Base-by-base conservation (phyloP, 2,797 vertebrate species). In the Sternotherus odoratus region DNA sequence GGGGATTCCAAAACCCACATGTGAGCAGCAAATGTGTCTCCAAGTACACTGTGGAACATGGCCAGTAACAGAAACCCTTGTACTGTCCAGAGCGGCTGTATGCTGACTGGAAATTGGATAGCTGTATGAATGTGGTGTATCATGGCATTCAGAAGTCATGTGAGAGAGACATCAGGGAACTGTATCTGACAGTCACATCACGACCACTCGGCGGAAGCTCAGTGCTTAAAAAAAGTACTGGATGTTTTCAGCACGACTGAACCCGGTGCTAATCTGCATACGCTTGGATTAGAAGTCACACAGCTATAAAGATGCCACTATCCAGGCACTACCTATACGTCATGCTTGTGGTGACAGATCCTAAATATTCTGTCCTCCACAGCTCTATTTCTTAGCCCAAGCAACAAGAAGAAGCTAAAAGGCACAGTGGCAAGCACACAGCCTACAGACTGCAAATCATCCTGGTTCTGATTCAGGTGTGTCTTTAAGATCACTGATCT, bases 1-100 rank as follows among this genome's bases (percentile, higher is more conserved):
- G 97, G 97, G 97, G 97, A 98, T 97, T 98, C 98, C 97, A 98
- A 97, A 96, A 97, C 90, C 94, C 94, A 97, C 97, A 97, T 97
- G 96, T 97, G 92, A 97, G 95, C 95, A 85, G 91, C 54, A 89
- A 96, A 92, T 94, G 97, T 95, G 96, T 95, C 96, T 95, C 95
- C 95, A 94, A 95, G 97, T 97, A 97, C 95, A 96, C 94, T 88
- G 95, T 95, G 98, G 96, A 97, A 87, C 74, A 46, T 1, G 1
- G 96, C 97, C 97, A 97, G 95, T 48, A 80, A 95, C 95, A 94
- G 91, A 80, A 96, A 91, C 94, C 93, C 95, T 93, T 26, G 87
- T 88, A 94, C 96, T 81, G 88, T 93, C 94, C 94, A 93, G 95
- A 60, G 83, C 92, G 15, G 50, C 36, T 8, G 82, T 90, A 85